A percentile compares a stretch with the other conserved stretches of the same genome.
Evolutionary conservation across 2,113 vertebrate species (phyloP).

Genomic region (Eublepharis macularius): DNA sequence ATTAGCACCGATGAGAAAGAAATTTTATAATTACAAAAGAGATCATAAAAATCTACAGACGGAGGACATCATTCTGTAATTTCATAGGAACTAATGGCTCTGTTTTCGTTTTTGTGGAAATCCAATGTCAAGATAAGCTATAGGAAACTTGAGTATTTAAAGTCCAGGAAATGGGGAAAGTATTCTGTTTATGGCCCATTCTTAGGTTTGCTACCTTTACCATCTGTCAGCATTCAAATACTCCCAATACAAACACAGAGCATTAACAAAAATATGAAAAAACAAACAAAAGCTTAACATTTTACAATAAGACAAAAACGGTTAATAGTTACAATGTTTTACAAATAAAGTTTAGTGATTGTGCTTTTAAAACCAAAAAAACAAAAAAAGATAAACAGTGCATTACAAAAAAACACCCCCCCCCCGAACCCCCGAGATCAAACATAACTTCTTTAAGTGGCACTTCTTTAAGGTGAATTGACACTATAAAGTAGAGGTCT

Average conservation of each 20-base stretch:
- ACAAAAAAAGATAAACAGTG: constrained; percentile 87
- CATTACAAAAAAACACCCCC: constrained; percentile 86
- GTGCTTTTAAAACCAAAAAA: constrained; percentile 99
- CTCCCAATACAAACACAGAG: constrained; percentile 85
- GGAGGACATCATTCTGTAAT: constrained; percentile 75
- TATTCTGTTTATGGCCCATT: constrained; percentile 69
- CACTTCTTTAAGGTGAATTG: constrained; percentile 90
- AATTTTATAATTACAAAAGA: constrained; percentile 74
- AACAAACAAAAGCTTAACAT: constrained; percentile 83
- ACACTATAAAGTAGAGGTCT: constrained; percentile 78
- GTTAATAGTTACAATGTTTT: constrained; percentile 99
- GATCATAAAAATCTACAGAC: constrained; percentile 71
- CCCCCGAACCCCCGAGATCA: constrained; percentile 67
- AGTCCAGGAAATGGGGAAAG: constrained; percentile 68
- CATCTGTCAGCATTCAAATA: constrained; percentile 79
- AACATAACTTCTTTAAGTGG: constrained; percentile 89
- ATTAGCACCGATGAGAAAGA: constrained; percentile 83
- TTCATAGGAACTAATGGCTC: constrained; percentile 71
- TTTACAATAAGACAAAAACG: constrained; percentile 93
- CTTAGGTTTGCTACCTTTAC: constrained; percentile 70
- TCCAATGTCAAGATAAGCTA: constrained; percentile 68
- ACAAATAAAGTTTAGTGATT: constrained; percentile 99
- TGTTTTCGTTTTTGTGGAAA: constrained; percentile 66
- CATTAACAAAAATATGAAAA: constrained; percentile 87
- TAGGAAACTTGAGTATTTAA: constrained; percentile 67